Base-by-base conservation (phyloP, 2,888 invertebrate species). In the Drosophila longiperda region DNA sequence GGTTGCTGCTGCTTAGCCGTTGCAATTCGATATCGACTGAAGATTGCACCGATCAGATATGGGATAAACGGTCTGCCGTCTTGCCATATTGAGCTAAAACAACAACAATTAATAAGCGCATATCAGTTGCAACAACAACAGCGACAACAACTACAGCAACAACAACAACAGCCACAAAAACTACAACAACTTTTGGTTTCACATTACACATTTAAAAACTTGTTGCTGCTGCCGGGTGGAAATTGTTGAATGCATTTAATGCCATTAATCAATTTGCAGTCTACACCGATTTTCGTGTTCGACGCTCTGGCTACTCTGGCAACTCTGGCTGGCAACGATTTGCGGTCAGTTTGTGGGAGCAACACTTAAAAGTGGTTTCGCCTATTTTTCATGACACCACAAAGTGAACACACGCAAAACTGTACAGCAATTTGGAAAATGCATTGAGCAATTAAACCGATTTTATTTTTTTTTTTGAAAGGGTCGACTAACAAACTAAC, bases 231-330 rank as follows among this genome's bases (percentile, higher is more conserved):
- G 77, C 66, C 71, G 80, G 66, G 65, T 82, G 84, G 74, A 87
- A 87, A 85, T 87, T 85, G 89, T 82, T 89, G 81, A 78, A 89
- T 83, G 71, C 84, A 82, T 86, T 84, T 87, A 75, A 73, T 71
- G 82, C 89, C 89, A 89, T 86, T 86, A 84, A 86, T 86, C 85
- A 86, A 87, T 86, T 82, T 84, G 80, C 73, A 72, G 83, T 75
- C 75, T 68, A 70, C 71, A 58, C 26, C 82, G 69, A 60, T 54
- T 67, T 75, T 73, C 65, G 66, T 63, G 60, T 26, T 55, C 57
- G 49, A 59, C 42, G 71, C 54, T 75, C 67, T 76, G 60, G 55
- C 65, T 23, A 23, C 50, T 49, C 48, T 49, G 5, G 11, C 45
- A 12, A 36, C 45, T 15, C 20, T 11, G 53, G 53, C 26, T 3